A percentile compares a stretch with the other conserved stretches of the same genome.
Conservation (phyloP, 92 coral and sea anemone species). For the Micromussa lordhowensis region DNA sequence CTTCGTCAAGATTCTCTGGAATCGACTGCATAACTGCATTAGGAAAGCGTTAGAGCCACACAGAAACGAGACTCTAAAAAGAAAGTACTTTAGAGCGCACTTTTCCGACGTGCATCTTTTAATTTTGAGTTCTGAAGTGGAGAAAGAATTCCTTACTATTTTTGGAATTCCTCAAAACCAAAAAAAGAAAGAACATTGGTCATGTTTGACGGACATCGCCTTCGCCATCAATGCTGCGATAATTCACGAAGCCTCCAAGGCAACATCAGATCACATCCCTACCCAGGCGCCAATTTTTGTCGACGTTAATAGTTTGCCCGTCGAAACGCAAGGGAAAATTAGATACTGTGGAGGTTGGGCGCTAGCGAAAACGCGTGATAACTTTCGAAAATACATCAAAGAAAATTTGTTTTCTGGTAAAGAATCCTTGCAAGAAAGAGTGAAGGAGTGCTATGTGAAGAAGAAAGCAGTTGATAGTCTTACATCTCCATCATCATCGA, state of each 20-base stretch:
- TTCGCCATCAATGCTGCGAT: slow-evolving; percentile 5
- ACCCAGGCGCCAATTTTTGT: not conserved
- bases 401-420: slow-evolving; percentile 36
- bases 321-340: slow-evolving; percentile 50
- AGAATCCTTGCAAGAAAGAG: slow-evolving; percentile 1
- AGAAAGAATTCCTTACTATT: too few relatives aligned
- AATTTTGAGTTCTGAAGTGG: not conserved
- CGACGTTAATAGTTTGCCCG: slow-evolving; percentile 42
- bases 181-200: slow-evolving; percentile 9
- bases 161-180: not conserved
- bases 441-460: slow-evolving; percentile 19
- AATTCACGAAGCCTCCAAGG: not conserved
- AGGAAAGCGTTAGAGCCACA: too few relatives aligned
- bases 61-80: too few relatives aligned
- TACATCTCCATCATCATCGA: slow-evolving; percentile 7
- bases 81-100: too few relatives aligned
- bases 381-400: not conserved
- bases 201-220: not conserved
- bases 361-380: slow-evolving; percentile 46
- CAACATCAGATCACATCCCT: not conserved
- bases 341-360: slow-evolving; percentile 70
- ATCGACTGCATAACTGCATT: too few relatives aligned
- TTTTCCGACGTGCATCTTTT: too few relatives aligned
- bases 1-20: too few relatives aligned
- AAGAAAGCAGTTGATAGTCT: slow-evolving; percentile 31